phyloP scores from a whole-genome alignment of 2,888 invertebrate genomes.

The Acleris emargana region DNA sequence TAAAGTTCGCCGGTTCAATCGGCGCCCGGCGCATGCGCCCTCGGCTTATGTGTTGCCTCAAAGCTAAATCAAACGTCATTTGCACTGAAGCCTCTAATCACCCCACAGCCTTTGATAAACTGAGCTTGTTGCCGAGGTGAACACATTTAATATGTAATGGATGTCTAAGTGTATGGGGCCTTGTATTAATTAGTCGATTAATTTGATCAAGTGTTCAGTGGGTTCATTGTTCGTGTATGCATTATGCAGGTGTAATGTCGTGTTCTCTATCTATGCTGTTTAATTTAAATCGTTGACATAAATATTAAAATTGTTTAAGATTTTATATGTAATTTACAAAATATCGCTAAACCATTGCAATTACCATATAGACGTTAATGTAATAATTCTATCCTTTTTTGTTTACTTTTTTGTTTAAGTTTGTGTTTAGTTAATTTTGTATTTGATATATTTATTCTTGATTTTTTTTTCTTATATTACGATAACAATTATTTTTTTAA shows the following conservation, averaged over 20 bases:
- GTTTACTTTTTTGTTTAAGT: too few relatives aligned
- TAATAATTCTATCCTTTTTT: too few relatives aligned
- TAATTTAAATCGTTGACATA: too few relatives aligned
- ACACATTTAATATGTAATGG: constrained; percentile 42
- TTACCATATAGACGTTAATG: too few relatives aligned
- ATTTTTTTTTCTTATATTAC: too few relatives aligned
- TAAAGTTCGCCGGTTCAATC: constrained; percentile 30
- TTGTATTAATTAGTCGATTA: constrained; percentile 38
- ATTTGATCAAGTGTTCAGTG: constrained; percentile 23
- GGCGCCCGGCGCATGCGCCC: constrained; percentile 21
- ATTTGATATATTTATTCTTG: too few relatives aligned
- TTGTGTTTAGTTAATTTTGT: too few relatives aligned
- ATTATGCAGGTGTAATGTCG: not conserved
- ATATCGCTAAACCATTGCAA: too few relatives aligned
- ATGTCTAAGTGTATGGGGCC: constrained; percentile 33
- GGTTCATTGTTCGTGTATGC: not conserved
- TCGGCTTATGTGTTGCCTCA: constrained; percentile 46
- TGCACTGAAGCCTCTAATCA: constrained; percentile 66
- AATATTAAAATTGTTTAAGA: too few relatives aligned
- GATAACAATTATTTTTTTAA: too few relatives aligned
- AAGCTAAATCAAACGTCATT: constrained; percentile 72
- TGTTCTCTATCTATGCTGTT: too few relatives aligned
- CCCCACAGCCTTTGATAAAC: constrained; percentile 63
- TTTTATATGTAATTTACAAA: too few relatives aligned
- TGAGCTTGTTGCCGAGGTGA: constrained; percentile 49